Evolutionary conservation across 2,888 invertebrate species (phyloP).

Genomic region (Agonopterix subpropinquella): DNA sequence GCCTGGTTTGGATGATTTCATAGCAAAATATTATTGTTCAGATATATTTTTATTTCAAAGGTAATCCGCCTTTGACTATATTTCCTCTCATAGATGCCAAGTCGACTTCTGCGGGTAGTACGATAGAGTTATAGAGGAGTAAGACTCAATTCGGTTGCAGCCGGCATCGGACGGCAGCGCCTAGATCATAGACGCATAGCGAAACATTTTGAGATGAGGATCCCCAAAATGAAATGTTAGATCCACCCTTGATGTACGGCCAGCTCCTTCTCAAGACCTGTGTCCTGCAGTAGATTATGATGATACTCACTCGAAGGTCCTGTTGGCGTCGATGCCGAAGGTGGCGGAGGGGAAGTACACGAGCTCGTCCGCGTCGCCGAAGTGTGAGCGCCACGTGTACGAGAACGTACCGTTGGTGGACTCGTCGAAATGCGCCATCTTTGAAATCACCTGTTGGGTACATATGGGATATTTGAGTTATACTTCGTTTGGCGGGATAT

Average conservation of each 20-base stretch:
- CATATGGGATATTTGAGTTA: too few species aligned
- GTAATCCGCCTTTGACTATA: too few species aligned
- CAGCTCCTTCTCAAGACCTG: too few species aligned
- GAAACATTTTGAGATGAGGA: too few species aligned
- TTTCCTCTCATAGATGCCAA: too few species aligned
- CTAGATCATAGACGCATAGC: background rate
- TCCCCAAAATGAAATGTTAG: too few species aligned
- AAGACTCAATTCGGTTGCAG: background rate
- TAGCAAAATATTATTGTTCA: too few species aligned
- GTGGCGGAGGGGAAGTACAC: conserved; percentile 93
- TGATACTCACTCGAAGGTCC: conserved; percentile 87
- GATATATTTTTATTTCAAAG: too few species aligned
- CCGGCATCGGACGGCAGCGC: background rate
- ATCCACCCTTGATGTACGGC: background rate
- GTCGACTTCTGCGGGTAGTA: background rate
- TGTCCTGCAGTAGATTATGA: background rate
- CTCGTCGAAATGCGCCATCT: conserved; percentile 93
- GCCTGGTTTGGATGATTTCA: too few species aligned
- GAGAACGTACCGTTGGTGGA: conserved; percentile 88
- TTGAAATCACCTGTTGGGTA: conserved; percentile 79
- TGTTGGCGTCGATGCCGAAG: conserved; percentile 94
- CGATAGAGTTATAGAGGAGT: background rate
- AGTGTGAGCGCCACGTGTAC: conserved; percentile 90
- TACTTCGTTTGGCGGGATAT: too few species aligned
- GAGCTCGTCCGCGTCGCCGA: conserved; percentile 88